Conservation (phyloP, 2,888 invertebrate species). For the Drosophila prolongata region DNA sequence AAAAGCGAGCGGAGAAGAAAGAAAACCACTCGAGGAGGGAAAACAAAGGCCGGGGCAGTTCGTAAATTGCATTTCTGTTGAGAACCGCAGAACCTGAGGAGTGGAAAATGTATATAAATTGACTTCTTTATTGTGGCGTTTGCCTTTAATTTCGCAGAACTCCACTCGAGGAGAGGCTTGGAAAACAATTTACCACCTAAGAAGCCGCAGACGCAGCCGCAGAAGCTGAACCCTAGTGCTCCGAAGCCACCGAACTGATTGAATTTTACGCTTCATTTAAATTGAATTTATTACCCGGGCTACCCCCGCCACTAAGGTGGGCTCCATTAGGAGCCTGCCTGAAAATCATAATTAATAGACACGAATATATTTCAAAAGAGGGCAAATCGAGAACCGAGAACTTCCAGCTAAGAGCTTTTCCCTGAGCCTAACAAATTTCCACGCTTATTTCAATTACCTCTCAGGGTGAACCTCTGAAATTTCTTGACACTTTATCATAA, state of each 20-base stretch:
- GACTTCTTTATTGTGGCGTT: slow-evolving; percentile 76
- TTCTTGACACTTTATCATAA: slow-evolving; percentile 73
- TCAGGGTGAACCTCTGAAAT: slow-evolving; percentile 59
- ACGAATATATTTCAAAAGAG: slow-evolving; percentile 55
- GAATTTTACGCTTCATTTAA: slow-evolving; percentile 82
- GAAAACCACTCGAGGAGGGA: slow-evolving; percentile 64
- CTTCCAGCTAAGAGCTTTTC: slow-evolving; percentile 51
- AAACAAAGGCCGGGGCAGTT: slow-evolving; percentile 58
- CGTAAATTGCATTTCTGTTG: slow-evolving; percentile 71
- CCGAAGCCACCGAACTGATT: slow-evolving; percentile 63
- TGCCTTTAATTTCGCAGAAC: slow-evolving; percentile 78
- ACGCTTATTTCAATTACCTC: slow-evolving; percentile 77
- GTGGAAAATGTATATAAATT: slow-evolving; percentile 81
- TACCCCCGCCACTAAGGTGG: slow-evolving; percentile 53
- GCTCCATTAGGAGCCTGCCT: slow-evolving; percentile 36
- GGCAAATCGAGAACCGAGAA: slow-evolving; percentile 5
- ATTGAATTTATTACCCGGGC: slow-evolving; percentile 75
- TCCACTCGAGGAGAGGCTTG: slow-evolving; percentile 39
- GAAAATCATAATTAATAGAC: slow-evolving; percentile 76
- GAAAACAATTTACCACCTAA: slow-evolving; percentile 76
- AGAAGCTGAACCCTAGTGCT: slow-evolving; percentile 46
- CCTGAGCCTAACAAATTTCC: slow-evolving; percentile 68
- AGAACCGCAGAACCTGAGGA: slow-evolving; percentile 55
- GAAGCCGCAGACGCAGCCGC: slow-evolving; percentile 70
- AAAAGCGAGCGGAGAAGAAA: slow-evolving; percentile 33